Evolutionary conservation across 2,888 invertebrate genomes (phyloP), one percentile per base, ranked within the genome.

Genomic region (Stenchaetothrips biformis): DNA sequence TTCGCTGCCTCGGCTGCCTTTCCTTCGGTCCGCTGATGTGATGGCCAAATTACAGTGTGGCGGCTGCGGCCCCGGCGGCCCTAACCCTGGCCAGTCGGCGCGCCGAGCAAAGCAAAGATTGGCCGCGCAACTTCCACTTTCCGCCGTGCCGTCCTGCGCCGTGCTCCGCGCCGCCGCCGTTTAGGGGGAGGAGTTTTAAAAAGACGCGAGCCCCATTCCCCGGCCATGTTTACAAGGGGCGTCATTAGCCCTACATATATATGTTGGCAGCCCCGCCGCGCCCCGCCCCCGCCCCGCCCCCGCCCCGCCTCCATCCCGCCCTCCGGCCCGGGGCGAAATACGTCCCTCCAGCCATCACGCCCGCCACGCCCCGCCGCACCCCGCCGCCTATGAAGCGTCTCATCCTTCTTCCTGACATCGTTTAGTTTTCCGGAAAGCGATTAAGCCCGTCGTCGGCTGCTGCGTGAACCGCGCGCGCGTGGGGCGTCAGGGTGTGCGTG

Each of bases 151-250:
- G 37, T 37, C 2, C 37, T 37, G 37, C 37, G 37, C 37, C 37
- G 37, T 37, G 37, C 37, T 37, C 37, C 0, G 67, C 2, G 21
- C 9, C 37, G 37, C 37, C 37, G 37, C 37, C 37, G 37, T 37
- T 37, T 37, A 21, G 21, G 21, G 67, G 21, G 67, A 7, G 25
- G 67, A 25, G 67, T 74, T 67, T 67, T 37, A 21, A 67, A 67
- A 67, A 67, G 67, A 74, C 67, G 67, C 11, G 67, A 21, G 67
- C 21, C 67, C 67, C 67, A 74, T 74, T 74, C 21, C 67, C 67
- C 25, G 67, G 67, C 67, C 67, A 74, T 74, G 67, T 74, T 74
- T 74, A 74, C 67, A 74, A 74, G 67, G 67, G n/a, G 67, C 67
- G 25, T 74, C 67, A 74, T 74, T 74, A 74, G 67, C 67, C 25